These are phyloP conservation scores for Cryptus viduatorius DNA, from an alignment of 2,888 invertebrate species.

Conservation along the genomic window DNA sequence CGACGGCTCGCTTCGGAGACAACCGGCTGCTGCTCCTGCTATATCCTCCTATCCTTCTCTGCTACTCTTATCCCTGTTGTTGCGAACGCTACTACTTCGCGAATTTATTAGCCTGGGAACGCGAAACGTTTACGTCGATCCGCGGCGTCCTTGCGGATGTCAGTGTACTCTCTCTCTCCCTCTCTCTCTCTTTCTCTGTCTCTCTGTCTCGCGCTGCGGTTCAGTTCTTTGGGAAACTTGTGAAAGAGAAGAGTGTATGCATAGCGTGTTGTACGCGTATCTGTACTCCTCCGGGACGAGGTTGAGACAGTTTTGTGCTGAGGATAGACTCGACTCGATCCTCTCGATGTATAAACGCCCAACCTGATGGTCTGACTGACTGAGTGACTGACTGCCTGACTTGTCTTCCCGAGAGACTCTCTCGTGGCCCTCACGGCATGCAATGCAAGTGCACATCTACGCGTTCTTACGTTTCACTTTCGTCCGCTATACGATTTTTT, in stretches of 20 bases:
- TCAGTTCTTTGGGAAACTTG: not conserved
- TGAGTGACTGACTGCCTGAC: conserved; percentile 65
- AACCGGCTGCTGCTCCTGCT: conserved; percentile 39
- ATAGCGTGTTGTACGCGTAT: conserved; percentile 32
- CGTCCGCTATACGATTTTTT: conserved; percentile 9
- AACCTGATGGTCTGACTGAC: conserved; percentile 53
- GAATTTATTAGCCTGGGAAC: conserved; percentile 74
- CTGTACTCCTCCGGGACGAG: conserved; percentile 30
- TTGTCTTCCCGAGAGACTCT: conserved; percentile 59
- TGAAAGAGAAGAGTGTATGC: conserved; percentile 12
- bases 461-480: not conserved
- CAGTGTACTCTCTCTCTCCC: conserved; percentile 41
- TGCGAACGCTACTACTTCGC: conserved; percentile 58
- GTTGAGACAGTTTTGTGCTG: conserved; percentile 37
- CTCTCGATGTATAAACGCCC: conserved; percentile 40
- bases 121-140: conserved; percentile 70
- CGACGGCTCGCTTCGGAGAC: conserved; percentile 42
- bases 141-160: conserved; percentile 68
- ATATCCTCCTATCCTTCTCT: not conserved
- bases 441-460: conserved; percentile 30
- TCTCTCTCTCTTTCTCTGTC: conserved; percentile 17
- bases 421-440: conserved; percentile 10
- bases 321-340: conserved; percentile 18
- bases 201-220: not conserved
- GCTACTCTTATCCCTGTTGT: not conserved